Percentiles rank a stretch among this genome's conserved stretches.
Conservation (phyloP, 2,113 vertebrate species). For the Onychorhynchus coronatus region DNA sequence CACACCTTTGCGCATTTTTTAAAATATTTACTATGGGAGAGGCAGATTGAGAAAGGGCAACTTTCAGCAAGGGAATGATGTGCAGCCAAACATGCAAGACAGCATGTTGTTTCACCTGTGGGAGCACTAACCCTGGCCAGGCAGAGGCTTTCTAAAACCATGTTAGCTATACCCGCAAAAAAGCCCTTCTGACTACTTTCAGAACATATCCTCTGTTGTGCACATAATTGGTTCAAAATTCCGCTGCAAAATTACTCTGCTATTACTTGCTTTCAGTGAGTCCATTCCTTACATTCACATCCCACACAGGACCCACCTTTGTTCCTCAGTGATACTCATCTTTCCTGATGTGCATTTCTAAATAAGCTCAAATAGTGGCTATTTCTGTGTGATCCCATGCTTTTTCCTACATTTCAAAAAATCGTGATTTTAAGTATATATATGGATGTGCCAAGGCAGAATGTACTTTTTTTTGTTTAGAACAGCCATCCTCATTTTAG, state of each 20-base stretch:
- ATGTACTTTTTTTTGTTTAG: not conserved
- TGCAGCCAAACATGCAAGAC: not conserved
- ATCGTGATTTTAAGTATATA: not conserved
- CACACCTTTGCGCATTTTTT: not conserved
- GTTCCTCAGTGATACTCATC: not conserved
- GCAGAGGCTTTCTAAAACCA: not conserved
- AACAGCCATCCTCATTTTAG: not conserved
- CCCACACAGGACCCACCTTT: not conserved
- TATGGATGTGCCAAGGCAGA: not conserved
- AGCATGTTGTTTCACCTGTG: not conserved
- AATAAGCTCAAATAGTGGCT: conserved; percentile 1
- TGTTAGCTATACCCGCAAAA: not conserved
- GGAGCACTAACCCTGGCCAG: not conserved
- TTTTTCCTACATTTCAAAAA: not conserved
- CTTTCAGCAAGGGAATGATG: not conserved
- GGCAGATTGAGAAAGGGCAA: not conserved
- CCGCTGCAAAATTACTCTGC: conserved; percentile 43
- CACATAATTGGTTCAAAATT: conserved; percentile 47
- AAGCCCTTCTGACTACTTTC: conserved; percentile 5
- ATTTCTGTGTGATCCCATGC: not conserved
- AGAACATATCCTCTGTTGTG: conserved; percentile 22
- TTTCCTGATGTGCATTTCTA: not conserved
- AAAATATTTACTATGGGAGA: not conserved
- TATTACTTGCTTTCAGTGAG: conserved; percentile 46
- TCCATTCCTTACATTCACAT: not conserved